A percentile compares a stretch with the other conserved stretches of the same genome.
Conservation (phyloP, 2,797 vertebrate species). For the Arnoldichthys spilopterus region DNA sequence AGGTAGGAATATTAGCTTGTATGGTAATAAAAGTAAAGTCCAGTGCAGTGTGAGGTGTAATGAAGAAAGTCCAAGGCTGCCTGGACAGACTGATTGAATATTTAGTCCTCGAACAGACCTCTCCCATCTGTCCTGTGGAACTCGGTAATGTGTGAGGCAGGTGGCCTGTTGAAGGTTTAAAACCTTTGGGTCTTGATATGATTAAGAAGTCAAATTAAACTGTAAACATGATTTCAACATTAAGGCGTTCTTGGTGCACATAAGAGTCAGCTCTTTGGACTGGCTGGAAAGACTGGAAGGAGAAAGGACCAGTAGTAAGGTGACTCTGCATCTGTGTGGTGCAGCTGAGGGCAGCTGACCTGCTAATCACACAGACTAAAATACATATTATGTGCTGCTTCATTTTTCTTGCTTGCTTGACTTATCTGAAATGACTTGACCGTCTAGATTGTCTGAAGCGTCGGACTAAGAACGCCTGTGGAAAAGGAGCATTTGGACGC, state of each 20-base stretch:
- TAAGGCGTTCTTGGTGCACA: slow-evolving; percentile 51
- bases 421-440: slow-evolving; percentile 32
- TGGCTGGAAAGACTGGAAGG: slow-evolving; percentile 19
- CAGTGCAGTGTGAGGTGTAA: background rate
- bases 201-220: slow-evolving; percentile 87
- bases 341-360: slow-evolving; percentile 12
- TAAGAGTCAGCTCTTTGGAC: slow-evolving; percentile 51
- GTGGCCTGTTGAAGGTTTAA: slow-evolving; percentile 85
- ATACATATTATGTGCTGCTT: slow-evolving; percentile 6
- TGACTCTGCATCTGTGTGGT: background rate
- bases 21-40: background rate
- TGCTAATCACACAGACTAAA: slow-evolving; percentile 29
- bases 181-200: slow-evolving; percentile 85
- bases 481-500: slow-evolving; percentile 9
- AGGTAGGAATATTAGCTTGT: background rate
- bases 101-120: slow-evolving; percentile 81
- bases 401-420: slow-evolving; percentile 21
- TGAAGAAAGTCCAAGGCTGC: slow-evolving; percentile 19
- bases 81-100: slow-evolving; percentile 43
- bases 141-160: slow-evolving; percentile 86
- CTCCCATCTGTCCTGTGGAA: slow-evolving; percentile 89
- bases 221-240: slow-evolving; percentile 74
- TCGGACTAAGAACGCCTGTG: background rate
- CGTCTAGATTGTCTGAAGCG: slow-evolving; percentile 3
- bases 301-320: slow-evolving; percentile 20